Percentiles rank a stretch among this genome's conserved stretches.
Conservation (phyloP, 1,140 invertebrate species). For the Formica exsecta region DNA sequence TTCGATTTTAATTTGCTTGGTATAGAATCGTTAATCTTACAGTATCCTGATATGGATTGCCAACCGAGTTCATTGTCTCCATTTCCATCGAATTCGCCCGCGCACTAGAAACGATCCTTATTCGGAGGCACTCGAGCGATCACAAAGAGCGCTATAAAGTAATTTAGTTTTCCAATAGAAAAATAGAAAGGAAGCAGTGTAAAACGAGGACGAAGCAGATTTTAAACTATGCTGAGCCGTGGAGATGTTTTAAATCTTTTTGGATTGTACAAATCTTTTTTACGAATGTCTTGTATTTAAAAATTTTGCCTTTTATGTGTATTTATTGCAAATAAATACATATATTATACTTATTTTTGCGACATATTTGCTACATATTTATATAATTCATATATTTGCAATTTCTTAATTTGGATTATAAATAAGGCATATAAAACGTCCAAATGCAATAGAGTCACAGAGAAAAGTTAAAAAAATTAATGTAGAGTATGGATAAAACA, state of each 20-base stretch:
- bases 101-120: conserved; percentile 37
- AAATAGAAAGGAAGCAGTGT: conserved; percentile 38
- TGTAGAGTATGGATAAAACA: too few species aligned
- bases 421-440: too few species aligned
- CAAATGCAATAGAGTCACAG: too few species aligned
- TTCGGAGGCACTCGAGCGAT: conserved; percentile 45
- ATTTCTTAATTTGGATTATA: too few species aligned
- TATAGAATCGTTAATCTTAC: conserved; percentile 27
- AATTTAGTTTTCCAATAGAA: conserved; percentile 56
- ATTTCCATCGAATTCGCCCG: conserved; percentile 52
- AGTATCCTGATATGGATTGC: conserved; percentile 24
- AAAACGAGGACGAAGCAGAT: neutral
- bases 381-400: too few species aligned
- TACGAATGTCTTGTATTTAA: too few species aligned
- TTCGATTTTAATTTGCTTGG: neutral
- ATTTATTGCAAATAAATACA: too few species aligned
- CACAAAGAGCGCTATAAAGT: conserved; percentile 53
- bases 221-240: conserved; percentile 14
- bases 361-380: too few species aligned
- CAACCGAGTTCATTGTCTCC: conserved; percentile 53
- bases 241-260: conserved; percentile 44
- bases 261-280: neutral
- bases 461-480: too few species aligned
- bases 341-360: too few species aligned
- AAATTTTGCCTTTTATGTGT: too few species aligned